A percentile compares a stretch with the other conserved stretches of the same genome.
phyloP scores from a whole-genome alignment of 2,797 vertebrate species.

The Hemibagrus guttatus region DNA sequence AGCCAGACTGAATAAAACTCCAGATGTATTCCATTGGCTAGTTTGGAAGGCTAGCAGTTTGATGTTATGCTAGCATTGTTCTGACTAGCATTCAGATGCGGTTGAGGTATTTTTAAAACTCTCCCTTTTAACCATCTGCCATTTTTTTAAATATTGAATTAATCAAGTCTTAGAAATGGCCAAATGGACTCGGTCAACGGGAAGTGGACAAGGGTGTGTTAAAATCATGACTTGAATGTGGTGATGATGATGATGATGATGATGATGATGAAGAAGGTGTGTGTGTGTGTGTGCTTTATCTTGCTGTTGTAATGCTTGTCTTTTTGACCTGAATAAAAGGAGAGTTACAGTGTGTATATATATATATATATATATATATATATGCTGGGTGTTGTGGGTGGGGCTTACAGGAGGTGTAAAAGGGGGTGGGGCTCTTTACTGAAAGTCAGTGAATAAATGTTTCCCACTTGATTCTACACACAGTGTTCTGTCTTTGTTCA shows the following conservation, averaged over 20 bases:
- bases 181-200: neutral
- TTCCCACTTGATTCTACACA: neutral
- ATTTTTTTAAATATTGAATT: neutral
- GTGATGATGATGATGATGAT: neutral
- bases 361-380: neutral
- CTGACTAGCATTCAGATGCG: neutral
- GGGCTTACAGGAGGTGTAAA: neutral
- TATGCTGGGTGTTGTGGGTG: neutral
- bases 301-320: slow-evolving; percentile 14
- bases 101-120: neutral
- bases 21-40: neutral
- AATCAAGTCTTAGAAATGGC: neutral
- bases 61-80: neutral
- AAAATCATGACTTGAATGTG: neutral
- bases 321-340: slow-evolving; percentile 3
- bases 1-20: neutral
- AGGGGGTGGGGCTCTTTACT: neutral
- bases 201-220: neutral
- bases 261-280: neutral
- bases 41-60: neutral
- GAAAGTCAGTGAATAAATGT: slow-evolving; percentile 6
- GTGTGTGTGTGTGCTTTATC: neutral
- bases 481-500: neutral
- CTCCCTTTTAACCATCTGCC: neutral
- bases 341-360: too few relatives aligned